phyloP scores from a whole-genome alignment of 2,113 vertebrate genomes.

The Anseranas semipalmata region DNA sequence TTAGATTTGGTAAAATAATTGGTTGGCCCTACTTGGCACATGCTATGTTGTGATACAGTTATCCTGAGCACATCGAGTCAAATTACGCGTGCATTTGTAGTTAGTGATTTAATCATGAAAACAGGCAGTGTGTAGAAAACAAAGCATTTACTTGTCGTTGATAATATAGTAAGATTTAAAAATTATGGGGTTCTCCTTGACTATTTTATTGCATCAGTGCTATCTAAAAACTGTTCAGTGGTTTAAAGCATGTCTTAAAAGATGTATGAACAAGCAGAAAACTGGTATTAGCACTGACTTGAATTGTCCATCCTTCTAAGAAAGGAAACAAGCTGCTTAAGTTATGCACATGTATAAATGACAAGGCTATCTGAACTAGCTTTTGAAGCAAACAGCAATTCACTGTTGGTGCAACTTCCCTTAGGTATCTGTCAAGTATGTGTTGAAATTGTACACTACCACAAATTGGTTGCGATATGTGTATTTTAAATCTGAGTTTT shows the following conservation, averaged over 20 bases:
- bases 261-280: not conserved
- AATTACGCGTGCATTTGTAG: not conserved
- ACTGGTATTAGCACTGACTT: not conserved
- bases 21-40: not conserved
- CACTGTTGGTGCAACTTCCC: not conserved
- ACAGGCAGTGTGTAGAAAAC: not conserved
- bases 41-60: not conserved
- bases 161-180: not conserved
- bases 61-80: not conserved
- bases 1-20: not conserved
- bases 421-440: not conserved
- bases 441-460: not conserved
- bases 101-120: not conserved
- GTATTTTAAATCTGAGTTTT: not conserved
- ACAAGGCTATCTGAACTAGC: not conserved
- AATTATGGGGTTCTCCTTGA: not conserved
- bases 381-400: not conserved
- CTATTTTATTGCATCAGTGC: not conserved
- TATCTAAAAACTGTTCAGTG: not conserved
- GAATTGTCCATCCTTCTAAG: not conserved
- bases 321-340: not conserved
- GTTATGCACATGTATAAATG: not conserved
- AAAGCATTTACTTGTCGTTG: not conserved
- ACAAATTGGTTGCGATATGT: not conserved
- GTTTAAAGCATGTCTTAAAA: not conserved